Evolutionary conservation across 1,140 invertebrate species (phyloP).

Genomic region (Ostrea denselamellosa): DNA sequence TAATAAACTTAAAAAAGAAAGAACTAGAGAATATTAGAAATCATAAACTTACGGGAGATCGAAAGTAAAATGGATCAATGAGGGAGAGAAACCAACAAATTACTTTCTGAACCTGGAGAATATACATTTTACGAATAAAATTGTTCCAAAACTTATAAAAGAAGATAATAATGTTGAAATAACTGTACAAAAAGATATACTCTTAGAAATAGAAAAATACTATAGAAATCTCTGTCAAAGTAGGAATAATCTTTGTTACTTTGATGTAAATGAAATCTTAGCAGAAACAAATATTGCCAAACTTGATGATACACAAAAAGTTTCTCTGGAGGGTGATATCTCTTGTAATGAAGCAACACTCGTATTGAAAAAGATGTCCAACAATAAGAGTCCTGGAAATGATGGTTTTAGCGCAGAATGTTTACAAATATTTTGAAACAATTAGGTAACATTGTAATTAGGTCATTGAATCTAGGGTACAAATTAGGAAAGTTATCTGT

Average conservation of each 20-base stretch:
- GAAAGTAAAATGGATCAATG: too few relatives aligned
- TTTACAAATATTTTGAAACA: constrained; percentile 24
- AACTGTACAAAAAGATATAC: too few relatives aligned
- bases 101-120: too few relatives aligned
- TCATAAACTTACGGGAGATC: not conserved
- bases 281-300: not conserved
- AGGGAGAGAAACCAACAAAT: too few relatives aligned
- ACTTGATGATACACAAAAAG: not conserved
- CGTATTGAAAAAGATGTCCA: not conserved
- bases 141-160: too few relatives aligned
- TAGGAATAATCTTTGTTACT: not conserved
- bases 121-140: too few relatives aligned
- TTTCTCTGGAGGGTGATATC: not conserved
- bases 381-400: too few relatives aligned
- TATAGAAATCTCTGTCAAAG: not conserved
- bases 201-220: not conserved
- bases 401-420: constrained; percentile 12
- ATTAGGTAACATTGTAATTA: not conserved
- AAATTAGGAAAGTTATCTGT: not conserved
- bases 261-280: not conserved
- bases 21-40: too few relatives aligned
- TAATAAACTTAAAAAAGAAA: too few relatives aligned
- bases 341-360: not conserved
- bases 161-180: too few relatives aligned
- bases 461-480: constrained; percentile 19